phyloP scores from a whole-genome alignment of 1,140 invertebrate genomes.

The Drosophila teissieri region DNA sequence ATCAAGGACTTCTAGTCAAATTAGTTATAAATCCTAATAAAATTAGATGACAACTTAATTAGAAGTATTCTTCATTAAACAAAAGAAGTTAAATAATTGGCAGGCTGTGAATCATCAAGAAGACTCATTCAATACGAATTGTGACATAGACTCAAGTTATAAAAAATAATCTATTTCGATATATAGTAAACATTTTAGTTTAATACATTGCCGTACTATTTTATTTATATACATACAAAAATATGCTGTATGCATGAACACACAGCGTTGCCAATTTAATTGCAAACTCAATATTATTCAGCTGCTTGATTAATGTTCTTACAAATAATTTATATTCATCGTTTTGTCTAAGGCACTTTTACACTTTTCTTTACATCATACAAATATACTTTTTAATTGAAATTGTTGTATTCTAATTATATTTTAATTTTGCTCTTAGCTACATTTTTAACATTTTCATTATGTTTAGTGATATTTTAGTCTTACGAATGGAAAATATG shows the following conservation, averaged over 20 bases:
- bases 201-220: slow-evolving; percentile 23
- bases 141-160: slow-evolving; percentile 49
- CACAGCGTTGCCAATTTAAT: slow-evolving; percentile 30
- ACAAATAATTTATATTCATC: slow-evolving; percentile 44
- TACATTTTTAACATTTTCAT: slow-evolving; percentile 46
- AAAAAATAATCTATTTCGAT: slow-evolving; percentile 4
- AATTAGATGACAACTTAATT: slow-evolving; percentile 7
- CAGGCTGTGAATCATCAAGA: slow-evolving; percentile 71
- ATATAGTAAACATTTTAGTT: slow-evolving; percentile 39
- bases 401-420: slow-evolving; percentile 39
- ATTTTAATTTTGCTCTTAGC: slow-evolving; percentile 31
- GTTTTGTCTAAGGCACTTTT: slow-evolving; percentile 77
- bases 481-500: slow-evolving; percentile 40
- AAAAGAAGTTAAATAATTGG: slow-evolving; percentile 62
- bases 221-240: slow-evolving; percentile 67
- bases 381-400: slow-evolving; percentile 38
- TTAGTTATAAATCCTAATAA: slow-evolving; percentile 6
- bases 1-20: slow-evolving; percentile 22
- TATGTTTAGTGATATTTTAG: slow-evolving; percentile 49
- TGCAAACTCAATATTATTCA: slow-evolving; percentile 19
- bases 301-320: slow-evolving; percentile 21
- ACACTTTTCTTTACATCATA: slow-evolving; percentile 62
- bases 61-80: slow-evolving; percentile 6
- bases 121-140: slow-evolving; percentile 70
- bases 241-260: slow-evolving; percentile 40